Conservation (phyloP, 2,113 vertebrate genomes). For the Scortum barcoo region DNA sequence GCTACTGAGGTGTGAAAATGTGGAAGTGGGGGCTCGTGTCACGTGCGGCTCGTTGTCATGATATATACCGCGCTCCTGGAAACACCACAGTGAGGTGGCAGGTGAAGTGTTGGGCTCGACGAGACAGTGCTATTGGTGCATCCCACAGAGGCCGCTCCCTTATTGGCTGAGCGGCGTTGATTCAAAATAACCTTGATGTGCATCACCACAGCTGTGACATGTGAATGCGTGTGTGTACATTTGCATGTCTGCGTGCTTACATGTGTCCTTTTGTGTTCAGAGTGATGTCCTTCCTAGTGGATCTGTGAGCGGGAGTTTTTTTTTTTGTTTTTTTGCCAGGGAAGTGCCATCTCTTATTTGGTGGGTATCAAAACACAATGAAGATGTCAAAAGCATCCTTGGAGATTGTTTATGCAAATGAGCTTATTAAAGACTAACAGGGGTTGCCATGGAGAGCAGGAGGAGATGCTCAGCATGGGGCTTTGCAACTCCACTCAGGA, state of each 20-base stretch:
- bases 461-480: constrained; percentile 70
- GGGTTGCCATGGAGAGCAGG: constrained; percentile 86
- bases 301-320: constrained; percentile 66
- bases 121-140: constrained; percentile 37
- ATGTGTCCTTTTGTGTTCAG: not conserved
- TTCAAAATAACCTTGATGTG: constrained; percentile 66
- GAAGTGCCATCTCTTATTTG: constrained; percentile 45
- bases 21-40: constrained; percentile 8
- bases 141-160: constrained; percentile 32
- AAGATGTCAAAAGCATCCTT: constrained; percentile 85
- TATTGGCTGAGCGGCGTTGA: constrained; percentile 59
- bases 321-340: too few relatives aligned
- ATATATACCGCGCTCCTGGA: constrained; percentile 25
- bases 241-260: not conserved
- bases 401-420: constrained; percentile 83
- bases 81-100: constrained; percentile 16
- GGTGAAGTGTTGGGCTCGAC: constrained; percentile 7
- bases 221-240: constrained; percentile 45
- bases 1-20: constrained; percentile 37
- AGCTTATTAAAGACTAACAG: constrained; percentile 78
- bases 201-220: constrained; percentile 57
- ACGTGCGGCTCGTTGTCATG: constrained; percentile 13
- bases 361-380: constrained; percentile 75
- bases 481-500: constrained; percentile 67
- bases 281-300: constrained; percentile 53